Evolutionary conservation across 2,888 invertebrate genomes (phyloP).

Genomic region (Nowickia ferox): DNA sequence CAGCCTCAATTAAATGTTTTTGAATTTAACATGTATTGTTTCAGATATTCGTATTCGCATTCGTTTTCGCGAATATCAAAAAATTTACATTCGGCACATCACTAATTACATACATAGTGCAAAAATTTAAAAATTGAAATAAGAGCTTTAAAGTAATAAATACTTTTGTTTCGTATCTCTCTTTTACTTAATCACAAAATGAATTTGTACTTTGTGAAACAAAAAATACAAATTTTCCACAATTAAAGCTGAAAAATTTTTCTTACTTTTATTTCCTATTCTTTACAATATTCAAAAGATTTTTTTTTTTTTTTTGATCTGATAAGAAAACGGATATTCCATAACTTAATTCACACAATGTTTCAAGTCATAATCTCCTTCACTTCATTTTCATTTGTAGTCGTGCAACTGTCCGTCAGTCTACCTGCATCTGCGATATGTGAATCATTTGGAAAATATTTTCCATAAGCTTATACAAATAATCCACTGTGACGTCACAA

Average conservation of each 20-base stretch:
- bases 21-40: too few relatives aligned
- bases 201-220: too few relatives aligned
- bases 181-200: too few relatives aligned
- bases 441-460: conserved; percentile 53
- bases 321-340: conserved; percentile 37
- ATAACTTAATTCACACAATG: conserved; percentile 2
- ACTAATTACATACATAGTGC: too few relatives aligned
- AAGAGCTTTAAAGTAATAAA: too few relatives aligned
- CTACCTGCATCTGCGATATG: not conserved
- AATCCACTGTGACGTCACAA: conserved; percentile 59
- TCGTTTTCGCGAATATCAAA: too few relatives aligned
- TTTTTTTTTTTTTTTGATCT: conserved; percentile 23
- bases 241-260: not conserved
- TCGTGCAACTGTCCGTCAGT: not conserved
- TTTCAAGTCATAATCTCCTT: conserved; percentile 28
- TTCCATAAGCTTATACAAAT: conserved; percentile 34
- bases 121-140: too few relatives aligned
- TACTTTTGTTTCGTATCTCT: too few relatives aligned
- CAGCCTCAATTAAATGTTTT: too few relatives aligned
- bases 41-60: too few relatives aligned
- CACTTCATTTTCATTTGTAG: not conserved
- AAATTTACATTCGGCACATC: too few relatives aligned
- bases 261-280: not conserved
- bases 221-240: too few relatives aligned
- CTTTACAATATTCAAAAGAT: conserved; percentile 2